A percentile compares a stretch with the other conserved stretches of the same genome.
These are phyloP conservation scores for Corythaixoides concolor DNA, from an alignment of 2,113 vertebrate species.

Conservation along the genomic window DNA sequence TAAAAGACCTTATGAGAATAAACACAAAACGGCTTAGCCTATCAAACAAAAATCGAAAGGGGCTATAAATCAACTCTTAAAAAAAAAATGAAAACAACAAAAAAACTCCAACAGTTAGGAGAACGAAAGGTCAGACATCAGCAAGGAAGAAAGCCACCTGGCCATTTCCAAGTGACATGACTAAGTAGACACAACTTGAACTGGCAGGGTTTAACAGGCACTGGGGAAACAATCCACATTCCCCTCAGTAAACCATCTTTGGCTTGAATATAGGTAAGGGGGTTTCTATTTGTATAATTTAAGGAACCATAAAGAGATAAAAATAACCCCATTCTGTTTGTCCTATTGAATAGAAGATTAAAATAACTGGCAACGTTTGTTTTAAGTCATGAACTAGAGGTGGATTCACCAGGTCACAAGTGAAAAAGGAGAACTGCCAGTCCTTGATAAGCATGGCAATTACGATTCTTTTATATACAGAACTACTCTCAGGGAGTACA, in stretches of 20 bases:
- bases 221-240: neutral
- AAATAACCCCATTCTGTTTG: slow-evolving; percentile 44
- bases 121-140: neutral
- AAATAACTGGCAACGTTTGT: slow-evolving; percentile 9
- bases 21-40: neutral
- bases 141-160: neutral
- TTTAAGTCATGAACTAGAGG: slow-evolving; percentile 1
- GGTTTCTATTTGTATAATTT: neutral
- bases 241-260: neutral
- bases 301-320: slow-evolving; percentile 14
- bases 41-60: neutral
- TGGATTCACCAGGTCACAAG: slow-evolving; percentile 26
- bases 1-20: neutral
- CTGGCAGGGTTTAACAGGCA: neutral
- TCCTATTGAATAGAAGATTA: slow-evolving; percentile 8
- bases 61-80: neutral
- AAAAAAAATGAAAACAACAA: neutral
- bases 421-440: slow-evolving; percentile 54
- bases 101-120: neutral
- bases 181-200: neutral
- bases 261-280: neutral
- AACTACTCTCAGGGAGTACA: slow-evolving; percentile 30
- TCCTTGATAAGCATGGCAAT: slow-evolving; percentile 55
- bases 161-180: neutral
- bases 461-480: slow-evolving; percentile 57